Base-by-base conservation (phyloP, 2,113 vertebrate genomes). In the Brienomyrus longianalis region DNA sequence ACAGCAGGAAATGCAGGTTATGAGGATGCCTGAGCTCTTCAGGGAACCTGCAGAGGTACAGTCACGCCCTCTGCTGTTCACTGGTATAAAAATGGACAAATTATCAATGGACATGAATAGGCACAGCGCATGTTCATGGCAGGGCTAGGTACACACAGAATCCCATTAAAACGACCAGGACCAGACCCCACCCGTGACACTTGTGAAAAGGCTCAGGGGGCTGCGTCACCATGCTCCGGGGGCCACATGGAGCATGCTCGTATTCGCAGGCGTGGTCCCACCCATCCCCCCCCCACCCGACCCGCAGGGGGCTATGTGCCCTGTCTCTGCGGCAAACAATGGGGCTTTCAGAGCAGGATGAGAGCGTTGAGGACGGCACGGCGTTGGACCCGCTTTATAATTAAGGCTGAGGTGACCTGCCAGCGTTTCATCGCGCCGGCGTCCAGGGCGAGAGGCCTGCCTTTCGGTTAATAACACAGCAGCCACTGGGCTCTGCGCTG, bases 231-330 rank as follows among this genome's bases (percentile, higher is more conserved):
- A 3, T 31, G 66, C 27, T 31, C 27, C 62, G 10, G 54, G 59
- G 10, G 27, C 50, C 89, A 89, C 88, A 97, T 93, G 96, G 95
- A 97, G 95, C 96, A 97, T 95, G 96, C 96, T 97, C 92, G 94
- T 96, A 94, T 96, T 96, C 95, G 94, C 95, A 96, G 95, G 95
- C 95, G 95, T 90, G 88, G 95, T 95, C 95, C 95, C 95, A 95
- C 90, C 83, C 87, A 35, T 66, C n/a, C 62, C 62, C 62, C 62
- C 31, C n/a, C 62, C 10, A 13, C 62, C 62, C 4, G 8, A 4
- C 15, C n/a, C 1, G 15, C 27, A 89, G 77, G 4, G 47, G 21
- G 23, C 21, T 13, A 2, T 19, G 66, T 1, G 66, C 17, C 19
- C 13, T 6, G 31, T 15, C 47, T 70, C 39, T 88, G 35, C 62